Percentiles rank a stretch among this genome's conserved stretches.
Evolutionary conservation across 2,797 vertebrate species (phyloP).

Genomic region (Erpetoichthys calabaricus): DNA sequence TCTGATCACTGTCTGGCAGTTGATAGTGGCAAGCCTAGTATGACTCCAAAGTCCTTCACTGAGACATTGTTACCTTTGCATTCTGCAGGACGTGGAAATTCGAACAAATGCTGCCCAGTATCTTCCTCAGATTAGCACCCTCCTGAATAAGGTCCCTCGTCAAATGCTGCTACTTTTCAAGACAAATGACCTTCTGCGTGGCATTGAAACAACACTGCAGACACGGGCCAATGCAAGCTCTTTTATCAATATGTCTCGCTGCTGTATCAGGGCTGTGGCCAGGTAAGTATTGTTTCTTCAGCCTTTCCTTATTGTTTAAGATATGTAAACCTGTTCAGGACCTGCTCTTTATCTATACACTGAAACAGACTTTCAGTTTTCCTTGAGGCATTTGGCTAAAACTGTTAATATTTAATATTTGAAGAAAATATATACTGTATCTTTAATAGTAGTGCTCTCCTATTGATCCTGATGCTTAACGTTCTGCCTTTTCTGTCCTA

Average conservation of each 20-base stretch:
- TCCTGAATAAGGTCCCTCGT: conserved; percentile 75
- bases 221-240: conserved; percentile 77
- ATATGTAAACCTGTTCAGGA: neutral
- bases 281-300: conserved; percentile 39
- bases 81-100: conserved; percentile 69
- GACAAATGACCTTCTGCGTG: conserved; percentile 85
- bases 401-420: no score
- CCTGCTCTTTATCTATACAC: no score
- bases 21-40: no score
- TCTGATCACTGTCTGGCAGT: no score
- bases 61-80: neutral
- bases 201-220: conserved; percentile 73
- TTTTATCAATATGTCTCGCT: conserved; percentile 92
- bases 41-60: neutral
- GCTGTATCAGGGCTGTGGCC: conserved; percentile 72
- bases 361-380: no score
- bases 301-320: conserved; percentile 6
- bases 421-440: no score
- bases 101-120: conserved; percentile 68
- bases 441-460: no score
- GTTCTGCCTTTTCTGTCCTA: no score
- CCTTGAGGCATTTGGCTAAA: no score
- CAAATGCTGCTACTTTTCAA: conserved; percentile 92
- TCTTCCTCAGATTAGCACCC: conserved; percentile 81
- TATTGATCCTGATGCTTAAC: no score